Conservation (phyloP, 2,113 vertebrate species). For the Meriones unguiculatus region DNA sequence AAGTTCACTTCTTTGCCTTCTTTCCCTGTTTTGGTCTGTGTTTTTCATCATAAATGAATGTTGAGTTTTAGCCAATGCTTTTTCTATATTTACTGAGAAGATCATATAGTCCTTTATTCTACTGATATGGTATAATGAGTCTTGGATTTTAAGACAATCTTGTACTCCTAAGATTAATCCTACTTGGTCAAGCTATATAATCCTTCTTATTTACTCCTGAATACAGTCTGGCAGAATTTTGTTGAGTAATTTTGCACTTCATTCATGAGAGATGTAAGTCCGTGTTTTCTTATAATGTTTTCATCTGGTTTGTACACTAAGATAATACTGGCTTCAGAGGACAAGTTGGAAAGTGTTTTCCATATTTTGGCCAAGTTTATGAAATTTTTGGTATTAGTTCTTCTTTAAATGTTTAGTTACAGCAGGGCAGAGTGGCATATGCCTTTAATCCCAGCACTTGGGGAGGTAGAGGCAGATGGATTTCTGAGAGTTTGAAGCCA, state of each 20-base stretch:
- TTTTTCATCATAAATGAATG: neutral
- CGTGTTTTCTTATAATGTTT: neutral
- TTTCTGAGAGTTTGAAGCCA: no score
- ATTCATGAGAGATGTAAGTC: neutral
- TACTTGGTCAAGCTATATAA: neutral
- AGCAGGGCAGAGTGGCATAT: neutral
- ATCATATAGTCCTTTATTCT: neutral
- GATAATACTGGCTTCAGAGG: neutral
- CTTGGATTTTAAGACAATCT: neutral
- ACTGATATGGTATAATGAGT: neutral
- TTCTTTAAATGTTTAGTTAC: constrained; percentile 4
- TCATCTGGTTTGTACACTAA: neutral
- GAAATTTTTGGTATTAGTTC: neutral
- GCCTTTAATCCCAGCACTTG: no score
- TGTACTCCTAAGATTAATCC: neutral
- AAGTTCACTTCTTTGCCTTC: neutral
- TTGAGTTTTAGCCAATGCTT: neutral
- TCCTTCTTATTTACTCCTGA: neutral
- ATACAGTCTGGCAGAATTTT: neutral
- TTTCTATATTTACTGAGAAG: neutral
- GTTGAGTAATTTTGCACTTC: neutral
- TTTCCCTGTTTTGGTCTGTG: neutral
- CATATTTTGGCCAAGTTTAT: neutral
- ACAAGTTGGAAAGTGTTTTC: neutral
- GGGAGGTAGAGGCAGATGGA: no score